Base-by-base conservation (phyloP, 2,888 invertebrate genomes). In the Cartodere bifasciata region DNA sequence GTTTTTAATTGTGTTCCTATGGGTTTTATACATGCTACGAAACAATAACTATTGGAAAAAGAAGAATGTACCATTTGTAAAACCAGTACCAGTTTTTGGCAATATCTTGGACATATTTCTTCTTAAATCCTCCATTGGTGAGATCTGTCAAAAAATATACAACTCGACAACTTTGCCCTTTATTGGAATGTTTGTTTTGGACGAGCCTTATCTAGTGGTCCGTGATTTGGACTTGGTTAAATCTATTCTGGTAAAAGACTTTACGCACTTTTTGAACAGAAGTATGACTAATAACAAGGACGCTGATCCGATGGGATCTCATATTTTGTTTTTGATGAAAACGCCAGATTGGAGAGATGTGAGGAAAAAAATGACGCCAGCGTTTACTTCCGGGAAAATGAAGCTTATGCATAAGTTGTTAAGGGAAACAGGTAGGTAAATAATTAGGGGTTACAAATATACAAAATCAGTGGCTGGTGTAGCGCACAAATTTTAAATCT, bases 351-450 rank as follows among this genome's bases (percentile, higher is more conserved):
- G 70, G 70, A 64, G 60, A 39, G 54, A 54, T 22, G 43, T 68
- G 10, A 51, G 70, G 13, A 46, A 55, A 2, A 65, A 64, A 36
- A 50, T 68, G 13, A 60, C 64, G 0, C 68, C 68, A 1, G 62
- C 62, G 0, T 61, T 69, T 42, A 63, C 66, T 2, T 56, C 62
- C 2, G 65, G 63, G 13, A 68, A 68, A 46, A 49, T 70, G 38
- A 66, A 60, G 42, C 49, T 49, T 22, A 64, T 68, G 65, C 56
- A 63, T 12, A 50, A 53, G 1, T 46, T 64, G 10, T 58, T 66
- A 42, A 35, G 53, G 6, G 55, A 59, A 21, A 58, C 54, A 20
- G 53, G 55, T 1, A 34, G 45, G 13, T 47, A 51, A 17, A 42
- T 59, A n/a, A 13, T n/a, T n/a, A n/a, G n/a, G n/a, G n/a, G n/a